Conservation (phyloP, 2,113 vertebrate species). For the Redunca redunca region DNA sequence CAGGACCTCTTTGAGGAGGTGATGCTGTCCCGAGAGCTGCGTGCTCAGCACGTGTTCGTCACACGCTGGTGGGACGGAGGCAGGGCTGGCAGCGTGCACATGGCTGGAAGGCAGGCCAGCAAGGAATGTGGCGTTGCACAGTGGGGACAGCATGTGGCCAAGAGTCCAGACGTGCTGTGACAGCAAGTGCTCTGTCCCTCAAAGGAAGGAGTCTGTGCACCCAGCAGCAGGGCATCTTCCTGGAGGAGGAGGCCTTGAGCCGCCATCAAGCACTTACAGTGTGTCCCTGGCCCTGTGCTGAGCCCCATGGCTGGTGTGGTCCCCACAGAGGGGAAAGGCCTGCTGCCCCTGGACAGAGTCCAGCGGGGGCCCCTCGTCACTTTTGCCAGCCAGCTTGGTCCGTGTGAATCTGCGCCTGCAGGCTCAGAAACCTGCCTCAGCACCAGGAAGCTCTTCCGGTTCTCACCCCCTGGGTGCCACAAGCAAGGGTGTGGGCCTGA, state of each 20-base stretch:
- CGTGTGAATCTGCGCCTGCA: fast-evolving
- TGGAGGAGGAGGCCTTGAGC: not conserved
- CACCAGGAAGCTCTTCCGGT: not conserved
- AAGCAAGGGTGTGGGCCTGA: not conserved
- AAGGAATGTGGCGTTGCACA: not conserved
- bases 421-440: not conserved
- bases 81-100: not conserved
- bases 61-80: fast-evolving
- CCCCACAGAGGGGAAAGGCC: not conserved
- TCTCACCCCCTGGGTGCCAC: fast-evolving
- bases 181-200: too few relatives aligned
- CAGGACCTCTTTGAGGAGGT: not conserved
- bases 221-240: not conserved
- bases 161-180: not conserved
- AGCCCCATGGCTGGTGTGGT: not conserved
- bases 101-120: not conserved
- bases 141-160: not conserved
- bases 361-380: not conserved
- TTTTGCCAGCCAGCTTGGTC: not conserved
- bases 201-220: not conserved
- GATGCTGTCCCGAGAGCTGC: not conserved
- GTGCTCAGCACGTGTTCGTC: not conserved
- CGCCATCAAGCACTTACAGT: not conserved
- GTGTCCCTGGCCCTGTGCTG: not conserved
- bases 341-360: too few relatives aligned